phyloP scores from a whole-genome alignment of 1,140 invertebrate genomes.

The Nomia melanderi region DNA sequence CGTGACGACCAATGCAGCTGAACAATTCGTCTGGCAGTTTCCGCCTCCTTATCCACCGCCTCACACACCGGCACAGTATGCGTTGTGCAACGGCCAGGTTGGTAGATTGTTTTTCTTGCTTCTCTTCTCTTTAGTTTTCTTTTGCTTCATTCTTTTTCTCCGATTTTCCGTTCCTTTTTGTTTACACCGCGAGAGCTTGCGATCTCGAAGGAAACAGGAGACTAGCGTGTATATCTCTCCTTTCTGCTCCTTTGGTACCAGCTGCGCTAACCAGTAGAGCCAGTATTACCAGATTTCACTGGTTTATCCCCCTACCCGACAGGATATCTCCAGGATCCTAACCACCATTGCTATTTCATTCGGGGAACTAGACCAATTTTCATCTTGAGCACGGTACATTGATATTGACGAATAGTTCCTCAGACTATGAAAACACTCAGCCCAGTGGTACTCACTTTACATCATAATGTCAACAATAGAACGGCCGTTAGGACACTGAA shows the following conservation, averaged over 20 bases:
- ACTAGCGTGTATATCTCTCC: neutral
- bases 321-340: slow-evolving; percentile 24
- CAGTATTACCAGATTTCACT: slow-evolving; percentile 65
- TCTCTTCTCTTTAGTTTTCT: neutral
- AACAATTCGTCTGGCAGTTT: slow-evolving; percentile 89
- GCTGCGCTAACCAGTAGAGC: slow-evolving; percentile 53
- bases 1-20: slow-evolving; percentile 76
- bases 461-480: neutral
- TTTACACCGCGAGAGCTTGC: too few relatives aligned
- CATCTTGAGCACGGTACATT: neutral
- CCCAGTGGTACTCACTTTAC: neutral
- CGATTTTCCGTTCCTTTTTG: too few relatives aligned
- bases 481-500: slow-evolving; percentile 53
- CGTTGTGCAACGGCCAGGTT: slow-evolving; percentile 91
- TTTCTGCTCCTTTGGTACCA: slow-evolving; percentile 9
- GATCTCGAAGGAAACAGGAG: slow-evolving; percentile 4
- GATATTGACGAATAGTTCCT: too few relatives aligned
- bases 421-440: neutral
- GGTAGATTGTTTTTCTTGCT: slow-evolving; percentile 55
- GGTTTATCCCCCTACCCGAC: slow-evolving; percentile 39
- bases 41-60: slow-evolving; percentile 84
- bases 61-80: slow-evolving; percentile 84
- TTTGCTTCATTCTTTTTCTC: too few relatives aligned
- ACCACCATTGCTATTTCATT: neutral
- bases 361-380: neutral